Conservation (phyloP, 1,140 invertebrate species). For the Lepeophtheirus salmonis region DNA sequence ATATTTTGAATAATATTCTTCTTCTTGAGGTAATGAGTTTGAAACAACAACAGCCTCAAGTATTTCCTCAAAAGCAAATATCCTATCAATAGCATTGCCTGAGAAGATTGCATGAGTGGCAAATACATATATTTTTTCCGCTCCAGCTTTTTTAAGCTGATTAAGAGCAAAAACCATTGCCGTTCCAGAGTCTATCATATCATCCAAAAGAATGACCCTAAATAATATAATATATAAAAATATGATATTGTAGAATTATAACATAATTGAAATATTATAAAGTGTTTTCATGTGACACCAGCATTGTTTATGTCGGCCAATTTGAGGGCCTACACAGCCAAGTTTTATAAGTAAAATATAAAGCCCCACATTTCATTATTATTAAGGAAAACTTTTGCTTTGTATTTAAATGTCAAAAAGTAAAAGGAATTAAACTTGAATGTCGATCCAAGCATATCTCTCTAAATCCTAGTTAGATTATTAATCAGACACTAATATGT, state of each 20-base stretch:
- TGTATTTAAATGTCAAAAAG: too few species aligned
- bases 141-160: conserved; percentile 1
- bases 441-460: too few species aligned
- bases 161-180: not conserved
- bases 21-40: conserved; percentile 14
- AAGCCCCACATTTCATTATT: too few species aligned
- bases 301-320: not conserved
- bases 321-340: not conserved
- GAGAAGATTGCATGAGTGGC: conserved; percentile 17
- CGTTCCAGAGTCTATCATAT: conserved; percentile 19
- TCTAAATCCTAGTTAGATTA: too few species aligned
- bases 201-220: conserved; percentile 20
- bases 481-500: too few species aligned
- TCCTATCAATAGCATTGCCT: conserved; percentile 1
- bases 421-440: too few species aligned
- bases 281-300: too few species aligned
- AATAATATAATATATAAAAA: not conserved
- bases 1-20: not conserved
- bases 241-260: not conserved
- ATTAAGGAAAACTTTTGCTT: too few species aligned
- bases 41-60: conserved; percentile 11
- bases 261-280: not conserved
- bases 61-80: not conserved
- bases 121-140: conserved; percentile 9
- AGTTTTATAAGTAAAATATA: too few species aligned